These are phyloP conservation scores for Tiphia femorata DNA, from an alignment of 2,888 invertebrate species.

Conservation along the genomic window DNA sequence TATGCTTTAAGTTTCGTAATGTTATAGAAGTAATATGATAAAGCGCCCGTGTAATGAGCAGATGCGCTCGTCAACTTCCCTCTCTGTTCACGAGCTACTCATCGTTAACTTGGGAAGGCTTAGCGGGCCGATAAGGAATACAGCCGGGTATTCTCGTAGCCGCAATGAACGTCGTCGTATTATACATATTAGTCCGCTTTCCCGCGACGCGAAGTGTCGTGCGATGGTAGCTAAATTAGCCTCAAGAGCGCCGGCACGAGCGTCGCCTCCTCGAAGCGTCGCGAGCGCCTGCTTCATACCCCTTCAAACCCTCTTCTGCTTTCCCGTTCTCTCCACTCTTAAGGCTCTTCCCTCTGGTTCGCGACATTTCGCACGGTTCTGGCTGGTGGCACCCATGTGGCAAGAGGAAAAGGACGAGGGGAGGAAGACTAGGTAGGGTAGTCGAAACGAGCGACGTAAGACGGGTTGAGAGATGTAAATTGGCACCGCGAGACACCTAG, in stretches of 20 bases:
- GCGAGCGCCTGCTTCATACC: too few relatives aligned
- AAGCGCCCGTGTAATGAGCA: too few relatives aligned
- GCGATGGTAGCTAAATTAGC: conserved; percentile 28
- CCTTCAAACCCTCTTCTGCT: neutral
- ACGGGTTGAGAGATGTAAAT: conserved; percentile 18
- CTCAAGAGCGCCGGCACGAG: conserved; percentile 17
- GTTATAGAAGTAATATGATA: too few relatives aligned
- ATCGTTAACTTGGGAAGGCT: too few relatives aligned
- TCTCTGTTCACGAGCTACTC: too few relatives aligned
- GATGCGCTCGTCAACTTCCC: too few relatives aligned
- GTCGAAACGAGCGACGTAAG: conserved; percentile 6
- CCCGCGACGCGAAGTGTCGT: conserved; percentile 13
- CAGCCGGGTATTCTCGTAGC: conserved; percentile 19
- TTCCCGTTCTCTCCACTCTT: neutral
- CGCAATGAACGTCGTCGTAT: conserved; percentile 2
- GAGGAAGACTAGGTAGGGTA: conserved; percentile 12
- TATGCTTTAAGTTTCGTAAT: too few relatives aligned
- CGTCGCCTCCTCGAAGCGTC: neutral
- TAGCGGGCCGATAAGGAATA: conserved; percentile 18
- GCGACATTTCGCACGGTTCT: neutral
- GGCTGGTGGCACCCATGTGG: neutral
- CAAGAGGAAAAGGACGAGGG: neutral
- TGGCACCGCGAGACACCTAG: conserved; percentile 19
- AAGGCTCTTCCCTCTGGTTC: neutral
- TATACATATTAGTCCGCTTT: conserved; percentile 25